Conservation (phyloP, 2,113 vertebrate genomes). For the Thamnaconus septentrionalis region DNA sequence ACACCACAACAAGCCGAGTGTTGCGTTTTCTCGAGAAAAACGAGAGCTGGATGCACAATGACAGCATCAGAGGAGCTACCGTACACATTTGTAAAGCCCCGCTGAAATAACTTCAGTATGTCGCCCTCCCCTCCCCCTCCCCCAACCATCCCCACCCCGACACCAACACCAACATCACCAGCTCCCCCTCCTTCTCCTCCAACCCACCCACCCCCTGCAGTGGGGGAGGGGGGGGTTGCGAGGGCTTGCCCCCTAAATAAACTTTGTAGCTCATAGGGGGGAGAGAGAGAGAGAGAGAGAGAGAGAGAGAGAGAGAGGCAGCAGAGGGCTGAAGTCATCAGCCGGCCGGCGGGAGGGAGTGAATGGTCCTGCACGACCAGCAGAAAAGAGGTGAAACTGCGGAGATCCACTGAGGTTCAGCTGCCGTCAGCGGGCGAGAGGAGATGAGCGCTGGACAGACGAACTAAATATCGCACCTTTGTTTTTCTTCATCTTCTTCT, state of each 20-base stretch:
- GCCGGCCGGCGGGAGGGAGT: slow-evolving; percentile 67
- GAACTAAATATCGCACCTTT: slow-evolving; percentile 12
- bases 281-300: slow-evolving; percentile 39
- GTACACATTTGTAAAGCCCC: slow-evolving; percentile 19
- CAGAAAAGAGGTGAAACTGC: slow-evolving; percentile 68
- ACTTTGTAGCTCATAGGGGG: slow-evolving; percentile 70
- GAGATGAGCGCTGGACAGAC: slow-evolving; percentile 25
- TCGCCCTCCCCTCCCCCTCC: slow-evolving; percentile 6
- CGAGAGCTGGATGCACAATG: neutral
- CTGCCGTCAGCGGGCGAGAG: slow-evolving; percentile 12
- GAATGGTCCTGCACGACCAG: slow-evolving; percentile 68
- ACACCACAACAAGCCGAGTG: too few species aligned
- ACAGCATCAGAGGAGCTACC: slow-evolving; percentile 25
- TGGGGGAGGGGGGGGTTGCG: slow-evolving; percentile 68
- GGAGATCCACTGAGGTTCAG: slow-evolving; percentile 51
- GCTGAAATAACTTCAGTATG: slow-evolving; percentile 35
- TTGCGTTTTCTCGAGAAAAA: too few species aligned
- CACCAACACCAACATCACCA: too few species aligned
- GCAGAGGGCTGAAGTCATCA: slow-evolving; percentile 77
- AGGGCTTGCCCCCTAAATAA: slow-evolving; percentile 80
- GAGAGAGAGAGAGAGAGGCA: slow-evolving; percentile 57
- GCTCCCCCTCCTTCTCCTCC: slow-evolving; percentile 42
- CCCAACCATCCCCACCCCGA: neutral
- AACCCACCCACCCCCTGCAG: slow-evolving; percentile 55
- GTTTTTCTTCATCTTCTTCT: neutral